Evolutionary conservation across 1,140 invertebrate genomes (phyloP), one percentile per base, ranked within the genome.

Genomic region (Drosophila tani): DNA sequence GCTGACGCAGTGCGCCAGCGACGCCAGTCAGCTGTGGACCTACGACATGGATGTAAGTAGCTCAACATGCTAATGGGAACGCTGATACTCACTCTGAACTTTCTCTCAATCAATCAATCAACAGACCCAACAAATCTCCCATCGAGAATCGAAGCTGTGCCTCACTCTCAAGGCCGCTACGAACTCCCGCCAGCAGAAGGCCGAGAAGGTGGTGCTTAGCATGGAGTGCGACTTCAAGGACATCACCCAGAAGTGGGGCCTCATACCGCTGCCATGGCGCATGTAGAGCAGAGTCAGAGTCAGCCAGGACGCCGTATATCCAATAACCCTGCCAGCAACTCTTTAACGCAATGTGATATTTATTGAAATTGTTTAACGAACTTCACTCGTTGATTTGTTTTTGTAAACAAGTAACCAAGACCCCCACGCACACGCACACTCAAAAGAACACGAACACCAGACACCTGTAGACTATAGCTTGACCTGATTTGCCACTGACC

Each of bases 121-220:
- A n/a, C 55, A 93, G 91, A 91, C 92, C 2, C 92, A 93, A 53
- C 91, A 93, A 70, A 91, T 93, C n/a, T 78, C 83, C 9, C 92
- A 93, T 58, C 64, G 70, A 8, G 75, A 81, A 7, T 75, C 87
- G 7, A 88, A 93, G 49, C 73, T 84, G 6, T 93, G 92, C 50
- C 79, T 93, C 1, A 93, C 91, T 5, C 74, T 92, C 1, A 91
- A 92, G 46, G 55, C 92, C 38, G 81, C 87, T 3, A 84, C 76
- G 27, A 90, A 90, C 40, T 43, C 74, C 6, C 73, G 79, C 12
- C 81, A 29, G 3, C 80, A 86, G 15, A 90, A 90, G 46, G 27
- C 60, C 15, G 91, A 92, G 38, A 92, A 92, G 53, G 74, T 92
- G 59, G 91, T 92, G 63, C 78, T 93, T 11, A 86, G 58, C 57